Conservation (phyloP, 23 tunicate genomes). For the Botrylloides violaceus region DNA sequence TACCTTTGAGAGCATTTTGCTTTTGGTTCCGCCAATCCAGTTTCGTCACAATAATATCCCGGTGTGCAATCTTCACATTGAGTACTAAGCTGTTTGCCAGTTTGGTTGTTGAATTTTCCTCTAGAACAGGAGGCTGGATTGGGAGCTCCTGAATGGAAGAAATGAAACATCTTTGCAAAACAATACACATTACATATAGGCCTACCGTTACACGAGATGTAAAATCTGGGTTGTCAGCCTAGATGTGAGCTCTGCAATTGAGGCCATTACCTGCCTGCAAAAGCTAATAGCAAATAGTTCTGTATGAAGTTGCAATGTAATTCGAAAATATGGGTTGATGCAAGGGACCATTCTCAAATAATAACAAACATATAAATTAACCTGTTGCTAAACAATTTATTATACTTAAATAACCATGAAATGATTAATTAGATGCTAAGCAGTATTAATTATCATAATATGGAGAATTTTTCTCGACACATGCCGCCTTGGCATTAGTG, state of each 20-base stretch:
- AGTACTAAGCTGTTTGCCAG: conserved; percentile 30
- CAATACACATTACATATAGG: too few species aligned
- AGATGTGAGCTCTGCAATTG: too few species aligned
- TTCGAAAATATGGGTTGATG: too few species aligned
- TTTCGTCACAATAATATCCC: conserved; percentile 75
- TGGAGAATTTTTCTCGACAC: not conserved
- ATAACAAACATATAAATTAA: too few species aligned
- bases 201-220: too few species aligned
- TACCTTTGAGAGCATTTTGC: conserved; percentile 62
- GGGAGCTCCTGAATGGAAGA: not conserved
- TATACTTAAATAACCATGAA: not conserved
- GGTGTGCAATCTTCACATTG: conserved; percentile 76
- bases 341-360: too few species aligned
- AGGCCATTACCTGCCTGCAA: too few species aligned
- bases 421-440: not conserved
- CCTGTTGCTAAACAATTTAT: too few species aligned
- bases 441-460: not conserved
- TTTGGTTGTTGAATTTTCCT: conserved; percentile 77
- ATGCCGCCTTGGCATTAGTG: too few species aligned
- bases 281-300: too few species aligned
- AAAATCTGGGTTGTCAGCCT: too few species aligned
- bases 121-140: conserved; percentile 27
- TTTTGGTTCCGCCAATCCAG: conserved; percentile 34
- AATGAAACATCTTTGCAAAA: not conserved
- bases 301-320: too few species aligned